Percentiles rank a stretch among this genome's conserved stretches.
phyloP scores from a whole-genome alignment of 2,113 vertebrate species.

The Blennius ocellaris region DNA sequence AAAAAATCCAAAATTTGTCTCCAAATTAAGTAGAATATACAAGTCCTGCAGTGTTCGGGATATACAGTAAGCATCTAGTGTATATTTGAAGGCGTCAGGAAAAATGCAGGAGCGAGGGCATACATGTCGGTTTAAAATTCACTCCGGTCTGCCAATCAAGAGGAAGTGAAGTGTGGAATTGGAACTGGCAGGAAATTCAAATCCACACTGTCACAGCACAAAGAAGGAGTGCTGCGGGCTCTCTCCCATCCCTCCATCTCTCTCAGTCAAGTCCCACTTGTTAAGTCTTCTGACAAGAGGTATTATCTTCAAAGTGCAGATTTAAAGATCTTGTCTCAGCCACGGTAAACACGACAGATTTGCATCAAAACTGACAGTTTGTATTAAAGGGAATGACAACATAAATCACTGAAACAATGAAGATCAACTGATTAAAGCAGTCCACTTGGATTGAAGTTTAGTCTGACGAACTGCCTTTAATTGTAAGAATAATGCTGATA shows the following conservation, averaged over 20 bases:
- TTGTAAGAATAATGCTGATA: too few species aligned
- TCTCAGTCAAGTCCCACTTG: slow-evolving; percentile 57
- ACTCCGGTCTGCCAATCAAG: slow-evolving; percentile 44
- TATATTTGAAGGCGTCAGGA: slow-evolving; percentile 21
- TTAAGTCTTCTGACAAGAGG: slow-evolving; percentile 70
- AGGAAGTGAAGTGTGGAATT: slow-evolving; percentile 71
- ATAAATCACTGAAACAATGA: background rate
- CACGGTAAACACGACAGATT: slow-evolving; percentile 1
- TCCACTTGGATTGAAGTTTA: background rate
- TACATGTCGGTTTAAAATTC: slow-evolving; percentile 40
- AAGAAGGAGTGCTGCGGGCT: slow-evolving; percentile 59
- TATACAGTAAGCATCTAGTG: slow-evolving; percentile 21
- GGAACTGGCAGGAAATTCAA: slow-evolving; percentile 71
- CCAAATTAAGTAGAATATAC: background rate
- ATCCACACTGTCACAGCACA: slow-evolving; percentile 62
- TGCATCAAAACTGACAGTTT: slow-evolving; percentile 4
- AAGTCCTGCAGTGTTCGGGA: background rate
- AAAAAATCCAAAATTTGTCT: background rate
- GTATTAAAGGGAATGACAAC: background rate
- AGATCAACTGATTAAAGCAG: background rate
- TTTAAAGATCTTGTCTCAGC: slow-evolving; percentile 44
- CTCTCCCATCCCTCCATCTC: slow-evolving; percentile 47
- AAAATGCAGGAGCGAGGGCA: slow-evolving; percentile 18
- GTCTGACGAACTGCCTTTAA: too few species aligned
- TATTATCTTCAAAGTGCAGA: slow-evolving; percentile 67